Percentiles rank a stretch among this genome's conserved stretches.
phyloP scores from a whole-genome alignment of 2,888 invertebrate species.

The Brassicogethes aeneus region DNA sequence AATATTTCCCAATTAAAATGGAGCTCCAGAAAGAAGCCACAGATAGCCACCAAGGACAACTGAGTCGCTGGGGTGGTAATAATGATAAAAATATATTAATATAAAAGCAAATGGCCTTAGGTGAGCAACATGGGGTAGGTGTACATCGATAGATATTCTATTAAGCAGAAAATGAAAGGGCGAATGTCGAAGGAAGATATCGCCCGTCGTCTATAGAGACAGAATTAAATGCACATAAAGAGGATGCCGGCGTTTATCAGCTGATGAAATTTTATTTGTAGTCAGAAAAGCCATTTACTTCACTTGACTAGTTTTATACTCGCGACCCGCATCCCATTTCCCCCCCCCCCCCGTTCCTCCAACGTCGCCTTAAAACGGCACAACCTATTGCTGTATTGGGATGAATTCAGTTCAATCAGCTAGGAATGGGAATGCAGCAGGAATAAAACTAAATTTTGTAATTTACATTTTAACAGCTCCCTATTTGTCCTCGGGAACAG shows the following conservation, averaged over 20 bases:
- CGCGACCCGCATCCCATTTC: too few relatives aligned
- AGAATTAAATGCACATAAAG: constrained; percentile 18
- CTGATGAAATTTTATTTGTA: constrained; percentile 18
- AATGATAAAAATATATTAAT: too few relatives aligned
- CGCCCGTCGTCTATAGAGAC: constrained; percentile 11
- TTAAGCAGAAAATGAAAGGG: constrained; percentile 21
- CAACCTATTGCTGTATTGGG: not conserved
- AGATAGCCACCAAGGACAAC: too few relatives aligned
- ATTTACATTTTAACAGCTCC: too few relatives aligned
- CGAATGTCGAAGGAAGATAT: constrained; percentile 21
- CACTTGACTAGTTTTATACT: constrained; percentile 12
- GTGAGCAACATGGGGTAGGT: not conserved
- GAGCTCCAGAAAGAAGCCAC: too few relatives aligned
- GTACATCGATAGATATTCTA: constrained; percentile 14
- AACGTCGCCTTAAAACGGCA: too few relatives aligned
- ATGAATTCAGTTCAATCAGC: not conserved
- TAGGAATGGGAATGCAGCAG: too few relatives aligned
- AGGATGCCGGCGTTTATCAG: constrained; percentile 15
- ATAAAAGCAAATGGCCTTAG: not conserved
- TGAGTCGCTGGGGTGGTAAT: too few relatives aligned
- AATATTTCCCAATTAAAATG: too few relatives aligned
- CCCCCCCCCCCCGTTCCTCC: too few relatives aligned
- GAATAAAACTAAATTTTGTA: too few relatives aligned
- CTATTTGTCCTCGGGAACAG: too few relatives aligned
- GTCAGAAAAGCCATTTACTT: constrained; percentile 11